Evolutionary conservation across 1,140 invertebrate species (phyloP).

Genomic region (Penaeus japonicus): DNA sequence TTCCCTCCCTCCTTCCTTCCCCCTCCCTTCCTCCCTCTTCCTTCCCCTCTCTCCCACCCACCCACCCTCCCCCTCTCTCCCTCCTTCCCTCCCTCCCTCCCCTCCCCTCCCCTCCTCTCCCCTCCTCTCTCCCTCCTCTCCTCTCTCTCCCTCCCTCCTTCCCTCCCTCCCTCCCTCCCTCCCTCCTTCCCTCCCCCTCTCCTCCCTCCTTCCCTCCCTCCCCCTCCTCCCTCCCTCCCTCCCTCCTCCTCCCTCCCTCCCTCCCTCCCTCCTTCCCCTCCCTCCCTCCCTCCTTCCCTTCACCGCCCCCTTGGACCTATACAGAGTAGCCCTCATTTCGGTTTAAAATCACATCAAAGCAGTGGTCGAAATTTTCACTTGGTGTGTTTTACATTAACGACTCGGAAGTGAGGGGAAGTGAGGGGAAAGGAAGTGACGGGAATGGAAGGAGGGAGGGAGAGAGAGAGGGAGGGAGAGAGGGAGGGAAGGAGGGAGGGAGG

Average conservation of each 20-base stretch:
- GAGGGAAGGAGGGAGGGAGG: no score
- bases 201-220: background rate
- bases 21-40: background rate
- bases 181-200: background rate
- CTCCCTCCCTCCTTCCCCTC: no score
- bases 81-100: background rate
- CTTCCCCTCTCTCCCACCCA: background rate
- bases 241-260: background rate
- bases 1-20: background rate
- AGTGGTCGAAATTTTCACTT: no score
- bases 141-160: background rate
- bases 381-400: no score
- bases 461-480: no score
- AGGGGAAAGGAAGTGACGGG: no score
- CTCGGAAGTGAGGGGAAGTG: no score
- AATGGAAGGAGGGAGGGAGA: no score
- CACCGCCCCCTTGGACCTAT: no score
- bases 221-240: background rate
- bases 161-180: background rate
- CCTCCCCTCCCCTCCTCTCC: background rate
- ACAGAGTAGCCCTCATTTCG: no score
- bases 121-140: background rate
- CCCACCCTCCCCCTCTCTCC: background rate
- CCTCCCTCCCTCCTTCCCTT: no score
- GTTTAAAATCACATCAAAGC: slow-evolving; percentile 9